Conservation (phyloP, 2,797 vertebrate genomes). For the Pseudochromis fuscus region DNA sequence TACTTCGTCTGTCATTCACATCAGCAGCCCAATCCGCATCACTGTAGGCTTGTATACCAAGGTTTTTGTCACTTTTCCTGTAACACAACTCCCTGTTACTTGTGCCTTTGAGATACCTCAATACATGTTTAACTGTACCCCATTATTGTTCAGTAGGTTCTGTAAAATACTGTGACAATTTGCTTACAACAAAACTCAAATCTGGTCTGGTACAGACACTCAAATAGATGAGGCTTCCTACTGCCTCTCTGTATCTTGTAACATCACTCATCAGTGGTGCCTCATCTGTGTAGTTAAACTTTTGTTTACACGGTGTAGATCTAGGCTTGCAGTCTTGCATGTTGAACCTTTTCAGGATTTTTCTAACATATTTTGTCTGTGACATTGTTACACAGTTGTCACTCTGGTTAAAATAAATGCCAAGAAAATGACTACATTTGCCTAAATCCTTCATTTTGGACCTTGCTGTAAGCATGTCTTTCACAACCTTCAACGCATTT, state of each 20-base stretch:
- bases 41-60: not conserved
- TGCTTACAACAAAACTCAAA: slow-evolving; percentile 36
- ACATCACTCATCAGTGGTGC: slow-evolving; percentile 11
- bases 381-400: slow-evolving; percentile 16
- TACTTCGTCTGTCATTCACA: not conserved
- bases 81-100: not conserved
- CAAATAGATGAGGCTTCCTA: slow-evolving; percentile 20
- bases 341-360: slow-evolving; percentile 13
- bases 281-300: slow-evolving; percentile 18
- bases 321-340: slow-evolving; percentile 21
- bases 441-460: slow-evolving; percentile 43
- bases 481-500: not conserved
- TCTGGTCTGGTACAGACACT: slow-evolving; percentile 31
- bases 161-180: slow-evolving; percentile 33
- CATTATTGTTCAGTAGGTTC: slow-evolving; percentile 35
- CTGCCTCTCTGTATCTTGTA: slow-evolving; percentile 38
- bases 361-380: slow-evolving; percentile 5
- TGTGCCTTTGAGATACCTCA: slow-evolving; percentile 11
- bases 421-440: slow-evolving; percentile 15
- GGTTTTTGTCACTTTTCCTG: not conserved
- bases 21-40: not conserved
- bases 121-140: slow-evolving; percentile 33
- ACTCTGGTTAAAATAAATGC: slow-evolving; percentile 24
- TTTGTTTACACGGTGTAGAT: slow-evolving; percentile 23
- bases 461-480: slow-evolving; percentile 12